These are phyloP conservation scores for Enteromius trimaculatus DNA, from an alignment of 2,797 vertebrate genomes.

Conservation along the genomic window DNA sequence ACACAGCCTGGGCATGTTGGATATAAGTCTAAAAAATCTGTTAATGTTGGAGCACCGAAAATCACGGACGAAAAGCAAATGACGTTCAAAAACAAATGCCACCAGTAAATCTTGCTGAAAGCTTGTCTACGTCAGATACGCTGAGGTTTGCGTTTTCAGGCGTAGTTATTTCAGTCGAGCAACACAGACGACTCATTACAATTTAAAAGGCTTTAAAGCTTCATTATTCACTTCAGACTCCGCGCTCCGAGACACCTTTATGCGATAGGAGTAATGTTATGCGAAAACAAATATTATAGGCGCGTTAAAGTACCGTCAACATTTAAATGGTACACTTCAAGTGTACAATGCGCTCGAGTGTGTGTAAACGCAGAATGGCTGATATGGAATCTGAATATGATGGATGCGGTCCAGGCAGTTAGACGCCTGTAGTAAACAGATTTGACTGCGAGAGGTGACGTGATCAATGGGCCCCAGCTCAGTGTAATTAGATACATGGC, in stretches of 20 bases:
- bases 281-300: slow-evolving; percentile 43
- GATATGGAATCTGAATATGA: slow-evolving; percentile 81
- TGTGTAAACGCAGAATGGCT: slow-evolving; percentile 63
- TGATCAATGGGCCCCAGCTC: slow-evolving; percentile 86
- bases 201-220: slow-evolving; percentile 41
- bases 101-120: slow-evolving; percentile 27
- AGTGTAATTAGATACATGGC: slow-evolving; percentile 92
- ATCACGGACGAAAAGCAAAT: neutral
- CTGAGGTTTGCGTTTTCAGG: neutral
- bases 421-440: slow-evolving; percentile 85
- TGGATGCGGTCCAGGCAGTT: slow-evolving; percentile 76
- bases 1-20: slow-evolving; percentile 26
- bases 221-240: slow-evolving; percentile 20
- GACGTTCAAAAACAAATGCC: neutral
- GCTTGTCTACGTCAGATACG: neutral
- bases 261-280: slow-evolving; percentile 30
- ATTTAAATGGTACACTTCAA: slow-evolving; percentile 28
- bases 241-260: slow-evolving; percentile 37
- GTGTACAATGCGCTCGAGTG: slow-evolving; percentile 17
- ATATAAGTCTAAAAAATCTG: neutral
- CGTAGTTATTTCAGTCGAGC: slow-evolving; percentile 59
- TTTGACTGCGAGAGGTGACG: slow-evolving; percentile 83
- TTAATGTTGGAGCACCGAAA: neutral
- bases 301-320: slow-evolving; percentile 30
- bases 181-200: slow-evolving; percentile 35